phyloP scores from a whole-genome alignment of 2,113 vertebrate genomes.

The Rhizomys pruinosus region DNA sequence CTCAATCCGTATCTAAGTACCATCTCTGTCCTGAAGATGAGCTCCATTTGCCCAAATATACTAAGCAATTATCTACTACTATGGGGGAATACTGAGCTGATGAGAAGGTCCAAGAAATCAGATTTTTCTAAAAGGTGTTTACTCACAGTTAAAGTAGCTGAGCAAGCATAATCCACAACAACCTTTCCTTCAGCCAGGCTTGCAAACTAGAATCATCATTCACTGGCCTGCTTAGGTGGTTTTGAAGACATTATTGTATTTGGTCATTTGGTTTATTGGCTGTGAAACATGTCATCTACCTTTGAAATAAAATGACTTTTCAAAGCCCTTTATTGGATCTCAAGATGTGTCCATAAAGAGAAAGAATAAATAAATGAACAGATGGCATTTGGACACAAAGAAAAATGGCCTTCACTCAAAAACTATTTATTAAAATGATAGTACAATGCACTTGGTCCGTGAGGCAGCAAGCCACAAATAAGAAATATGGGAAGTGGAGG shows the following conservation, averaged over 20 bases:
- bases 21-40: conserved; percentile 76
- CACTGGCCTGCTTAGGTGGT: neutral
- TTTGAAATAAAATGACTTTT: conserved; percentile 69
- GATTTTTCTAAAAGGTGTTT: conserved; percentile 71
- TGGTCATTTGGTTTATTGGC: conserved; percentile 55
- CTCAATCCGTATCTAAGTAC: conserved; percentile 80
- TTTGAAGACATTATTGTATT: neutral
- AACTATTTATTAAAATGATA: conserved; percentile 76
- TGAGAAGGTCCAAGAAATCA: conserved; percentile 76
- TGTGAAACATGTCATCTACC: conserved; percentile 35
- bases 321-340: conserved; percentile 44
- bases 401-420: conserved; percentile 66
- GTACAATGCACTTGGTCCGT: neutral
- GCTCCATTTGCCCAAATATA: conserved; percentile 77
- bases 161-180: neutral
- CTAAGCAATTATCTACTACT: conserved; percentile 80
- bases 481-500: conserved; percentile 55
- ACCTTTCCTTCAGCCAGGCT: neutral
- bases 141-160: conserved; percentile 64
- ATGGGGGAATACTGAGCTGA: conserved; percentile 68
- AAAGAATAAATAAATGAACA: conserved; percentile 54
- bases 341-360: conserved; percentile 34
- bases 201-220: neutral
- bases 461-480: conserved; percentile 60
- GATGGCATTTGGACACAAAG: conserved; percentile 56